Evolutionary conservation across 2,797 vertebrate genomes (phyloP), one percentile per base, ranked within the genome.

Genomic region (Epinephelus coioides): DNA sequence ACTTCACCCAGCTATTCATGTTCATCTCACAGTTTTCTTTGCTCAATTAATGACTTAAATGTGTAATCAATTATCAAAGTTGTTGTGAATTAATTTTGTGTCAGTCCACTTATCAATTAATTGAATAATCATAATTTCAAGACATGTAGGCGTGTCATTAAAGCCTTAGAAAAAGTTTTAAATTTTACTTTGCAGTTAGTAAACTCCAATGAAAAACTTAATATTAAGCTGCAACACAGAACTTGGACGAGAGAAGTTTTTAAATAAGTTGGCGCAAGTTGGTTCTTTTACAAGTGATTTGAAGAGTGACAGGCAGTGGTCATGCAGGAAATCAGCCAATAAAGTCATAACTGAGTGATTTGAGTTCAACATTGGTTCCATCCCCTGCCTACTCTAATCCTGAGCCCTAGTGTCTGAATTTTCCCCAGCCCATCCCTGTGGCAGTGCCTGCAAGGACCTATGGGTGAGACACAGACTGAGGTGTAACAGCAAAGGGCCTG

Each of bases 401-500:
- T 12, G 53, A 78, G 67, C 44, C 55, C 59, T n/a, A 62, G 53
- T 73, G 73, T 81, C 82, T 73, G 76, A 84, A 79, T 83, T 62
- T 60, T 69, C 43, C 43, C 43, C 47, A 66, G 63, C 71, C 66
- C 69, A 56, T 82, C 55, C 80, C 30, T 62, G 72, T 51, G 64
- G 77, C 73, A 75, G 69, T 71, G 69, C 43, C 64, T 73, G 62
- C 63, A 50, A 74, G 67, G 61, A 78, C 81, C 67, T 56, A 46
- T 54, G 80, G 78, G 69, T 65, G 55, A 85, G 63, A 64, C 86
- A 54, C 69, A 56, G 84, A 60, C 81, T 30, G 86, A 89, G 75
- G 81, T 87, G 88, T 87, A 83, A 73, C 83, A 89, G 86, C 79
- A 91, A 85, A 86, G 84, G 82, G 82, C 80, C 88, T 21, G 19